Base-by-base conservation (phyloP, 2,113 vertebrate genomes). In the Notarius quadriscutis region DNA sequence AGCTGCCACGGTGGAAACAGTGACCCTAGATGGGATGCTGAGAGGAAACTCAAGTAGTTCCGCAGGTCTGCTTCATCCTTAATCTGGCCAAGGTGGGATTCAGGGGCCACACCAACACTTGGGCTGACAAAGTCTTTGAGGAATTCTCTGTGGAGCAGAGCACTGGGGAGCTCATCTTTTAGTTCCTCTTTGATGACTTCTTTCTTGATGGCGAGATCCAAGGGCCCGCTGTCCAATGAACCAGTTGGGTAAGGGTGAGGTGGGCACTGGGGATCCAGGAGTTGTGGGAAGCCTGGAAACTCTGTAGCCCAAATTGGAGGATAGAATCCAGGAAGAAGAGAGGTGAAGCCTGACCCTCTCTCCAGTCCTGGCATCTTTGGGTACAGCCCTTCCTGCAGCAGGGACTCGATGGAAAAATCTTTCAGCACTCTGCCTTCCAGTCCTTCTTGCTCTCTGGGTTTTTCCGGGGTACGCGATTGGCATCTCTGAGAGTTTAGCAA, bases 1-100 rank as follows among this genome's bases (percentile, higher is more conserved):
- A 99, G 94, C 1, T 98, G 97, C 98, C 98, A 99, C 0, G 97
- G 96, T 1, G 97, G 98, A 89, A 99, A 99, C 90, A 99, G 94
- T 17, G 97, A 94, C 81, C 97, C 96, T 0, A 99, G 94, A 85
- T 99, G 98, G 25, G 97, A 96, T 0, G 97, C 97, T 1, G 96
- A 98, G 87, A 99, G 93, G 92, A 99, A 98, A 93, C 96, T 99
- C 92, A 99, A 95, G 95, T 99, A 99, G 53, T 97, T 95, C 0
- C 96, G 95, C 0, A 99, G 97, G 94, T 99, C 98, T 0, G 95
- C 94, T 90, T 99, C 98, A 0, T 98, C 97, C 92, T 99, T 99
- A 88, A 99, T 96, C 57, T 95, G 95, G 84, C 96, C 96, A 71
- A 99, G 93, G 0, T 96, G 91, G 80, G 94, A 95, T 63, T 93